Conservation (phyloP, 2,113 vertebrate genomes). For the Aldabrachelys gigantea region DNA sequence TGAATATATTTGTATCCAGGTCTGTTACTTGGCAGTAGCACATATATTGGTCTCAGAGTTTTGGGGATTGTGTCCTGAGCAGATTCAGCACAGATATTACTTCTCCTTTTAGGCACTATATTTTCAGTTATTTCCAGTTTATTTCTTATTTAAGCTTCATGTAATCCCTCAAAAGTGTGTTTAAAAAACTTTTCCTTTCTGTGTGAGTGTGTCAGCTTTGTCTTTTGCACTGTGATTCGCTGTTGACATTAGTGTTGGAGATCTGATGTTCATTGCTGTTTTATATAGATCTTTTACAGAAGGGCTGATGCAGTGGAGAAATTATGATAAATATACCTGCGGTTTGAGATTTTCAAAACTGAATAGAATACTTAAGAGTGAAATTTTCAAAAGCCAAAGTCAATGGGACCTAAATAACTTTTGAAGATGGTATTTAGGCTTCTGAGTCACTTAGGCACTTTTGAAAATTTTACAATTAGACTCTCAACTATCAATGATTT, state of each 20-base stretch:
- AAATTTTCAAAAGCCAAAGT: neutral
- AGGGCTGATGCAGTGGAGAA: neutral
- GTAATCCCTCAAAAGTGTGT: neutral
- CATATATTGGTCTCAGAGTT: neutral
- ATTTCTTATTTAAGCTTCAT: neutral
- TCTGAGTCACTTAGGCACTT: neutral
- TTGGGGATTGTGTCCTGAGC: neutral
- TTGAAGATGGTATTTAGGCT: neutral
- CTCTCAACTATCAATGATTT: neutral
- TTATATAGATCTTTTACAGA: neutral
- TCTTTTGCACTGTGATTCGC: neutral
- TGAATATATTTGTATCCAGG: no score
- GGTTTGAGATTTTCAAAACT: neutral
- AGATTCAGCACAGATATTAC: neutral
- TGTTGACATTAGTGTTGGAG: neutral
- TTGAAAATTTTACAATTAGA: neutral
- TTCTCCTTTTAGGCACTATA: neutral
- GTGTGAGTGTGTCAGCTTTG: neutral
- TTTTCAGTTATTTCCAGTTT: neutral
- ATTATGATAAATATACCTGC: neutral
- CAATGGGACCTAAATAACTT: neutral
- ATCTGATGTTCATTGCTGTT: neutral
- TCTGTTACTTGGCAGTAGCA: neutral
- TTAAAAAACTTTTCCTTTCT: neutral
- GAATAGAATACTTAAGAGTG: neutral